Evolutionary conservation across 2,797 vertebrate species (phyloP), one percentile per base, ranked within the genome.

Genomic region (Sebastes variabilis): DNA sequence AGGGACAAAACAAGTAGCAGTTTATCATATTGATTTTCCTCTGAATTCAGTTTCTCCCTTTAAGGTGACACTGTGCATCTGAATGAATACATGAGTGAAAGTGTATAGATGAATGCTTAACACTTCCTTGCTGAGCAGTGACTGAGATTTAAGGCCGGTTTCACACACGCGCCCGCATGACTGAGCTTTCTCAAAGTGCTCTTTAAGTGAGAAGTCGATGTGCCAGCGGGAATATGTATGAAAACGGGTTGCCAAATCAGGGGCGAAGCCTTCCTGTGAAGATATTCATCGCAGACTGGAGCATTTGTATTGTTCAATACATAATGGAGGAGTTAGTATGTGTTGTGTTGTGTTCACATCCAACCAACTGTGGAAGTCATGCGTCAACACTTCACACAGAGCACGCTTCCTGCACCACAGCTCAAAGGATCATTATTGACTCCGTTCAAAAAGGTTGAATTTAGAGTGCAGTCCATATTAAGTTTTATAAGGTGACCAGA

Each of bases 1-100:
- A 94, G 92, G 93, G 93, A 93, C 95, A 95, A 96, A 96, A 96
- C 95, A 96, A 95, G 96, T 95, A 93, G 94, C 95, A 95, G 94
- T 96, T 96, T 96, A 96, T 96, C 96, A 96, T 96, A 97, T 96
- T 88, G 96, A 96, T 96, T 96, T 94, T 95, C 85, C 65, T 90
- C 93, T 94, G 92, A 94, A 95, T 94, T 93, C 94, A 86, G 93
- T 93, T 94, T 94, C 92, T 95, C 88, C 89, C 90, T 93, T 94
- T 94, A 94, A 95, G 94, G 93, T 95, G 95, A 95, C 93, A 91
- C 88, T 60, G 80, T 80, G 92, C 88, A 90, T 88, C 83, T 88
- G 92, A 93, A 91, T 88, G 92, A 90, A 90, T 88, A 89, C 90
- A 83, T 88, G 88, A 91, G 84, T 75, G 85, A 85, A 77, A 77